Base-by-base conservation (phyloP, 2,888 invertebrate genomes). In the Philereme vetulata region DNA sequence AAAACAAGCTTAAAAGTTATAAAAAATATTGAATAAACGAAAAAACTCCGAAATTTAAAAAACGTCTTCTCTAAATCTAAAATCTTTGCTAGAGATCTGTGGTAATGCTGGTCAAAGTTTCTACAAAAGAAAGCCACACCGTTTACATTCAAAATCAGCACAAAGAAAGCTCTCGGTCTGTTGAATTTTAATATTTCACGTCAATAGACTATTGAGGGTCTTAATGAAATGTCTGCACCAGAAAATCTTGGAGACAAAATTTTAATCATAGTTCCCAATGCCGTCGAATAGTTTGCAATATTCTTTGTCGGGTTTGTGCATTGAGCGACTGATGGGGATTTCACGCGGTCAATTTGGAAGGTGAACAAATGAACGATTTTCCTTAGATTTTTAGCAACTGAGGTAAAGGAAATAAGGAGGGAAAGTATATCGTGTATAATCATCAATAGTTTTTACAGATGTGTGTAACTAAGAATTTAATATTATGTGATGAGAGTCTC, bases 111-210 rank as follows among this genome's bases (percentile, higher is more conserved):
- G 49, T 53, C 52, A 53, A 58, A 48, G 43, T 51, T 55, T 43
- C 11, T n/a, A 43, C 40, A 66, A 67, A 59, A 55, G 60, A 55
- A 59, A 45, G 47, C 58, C 50, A 44, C 51, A 60, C 53, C 43
- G 60, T 63, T 63, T 59, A 64, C 57, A 64, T 56, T 54, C 54
- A 58, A 44, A 60, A 56, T 51, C 62, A 49, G 55, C 56, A 51
- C 65, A 65, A 65, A 59, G 58, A 57, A 51, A 45, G 36, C 40
- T 21, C 48, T 62, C 60, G 70, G 67, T 70, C 64, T 55, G 67
- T 52, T 61, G 66, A 66, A 65, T 67, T 72, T 72, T 72, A 72
- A 72, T 72, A 72, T 68, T 68, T 68, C 66, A 56, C 64, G 66
- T 70, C 70, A 70, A 72, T 72, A 70, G 68, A 55, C 57, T 55